Evolutionary conservation across 1,140 invertebrate species (phyloP), one percentile per base, ranked within the genome.

Genomic region (Carposina sasakii): DNA sequence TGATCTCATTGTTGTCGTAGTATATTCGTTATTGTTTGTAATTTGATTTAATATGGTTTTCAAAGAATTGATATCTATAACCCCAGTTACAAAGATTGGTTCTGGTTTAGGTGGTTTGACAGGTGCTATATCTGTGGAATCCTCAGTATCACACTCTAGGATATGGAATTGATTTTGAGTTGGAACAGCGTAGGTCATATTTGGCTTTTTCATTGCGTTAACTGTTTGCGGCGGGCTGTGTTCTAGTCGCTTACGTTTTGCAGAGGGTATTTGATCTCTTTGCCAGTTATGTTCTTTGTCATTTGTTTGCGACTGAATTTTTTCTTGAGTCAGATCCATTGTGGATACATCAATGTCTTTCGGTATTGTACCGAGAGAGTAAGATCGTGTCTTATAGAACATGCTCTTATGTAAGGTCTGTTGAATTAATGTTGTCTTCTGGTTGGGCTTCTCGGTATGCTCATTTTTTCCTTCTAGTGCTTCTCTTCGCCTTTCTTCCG

Each of bases 71-170:
- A 65, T 48, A 23, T 63, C 28, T 9, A 57, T 26, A 8, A 62
- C 57, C 16, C 59, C 60, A 1, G 60, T 66, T 1, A 62, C 58
- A 46, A 62, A 65, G 13, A 65, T 65, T 3, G 59, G 56, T 48
- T 62, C 56, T 30, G 56, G 58, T 43, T 59, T 65, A 2, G 58
- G 51, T 15, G 20, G 10, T 13, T 48, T 46, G 13, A 16, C 15
- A 12, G 46, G 6, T 21, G 40, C 17, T 31, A 1, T 16, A n/a
- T 20, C 3, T 15, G 17, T 20, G 6, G 15, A 13, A 16, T 39
- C 45, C 9, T 37, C 39, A 33, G 26, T 15, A 15, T 20, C 31
- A 4, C 31, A 20, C 8, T 3, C 12, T 13, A 5, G n/a, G n/a
- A 13, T 8, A 23, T 21, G 16, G n/a, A 34, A 46, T 10, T 21